These are phyloP conservation scores for Drosophila tani DNA, from an alignment of 1,140 invertebrate species.

Conservation along the genomic window DNA sequence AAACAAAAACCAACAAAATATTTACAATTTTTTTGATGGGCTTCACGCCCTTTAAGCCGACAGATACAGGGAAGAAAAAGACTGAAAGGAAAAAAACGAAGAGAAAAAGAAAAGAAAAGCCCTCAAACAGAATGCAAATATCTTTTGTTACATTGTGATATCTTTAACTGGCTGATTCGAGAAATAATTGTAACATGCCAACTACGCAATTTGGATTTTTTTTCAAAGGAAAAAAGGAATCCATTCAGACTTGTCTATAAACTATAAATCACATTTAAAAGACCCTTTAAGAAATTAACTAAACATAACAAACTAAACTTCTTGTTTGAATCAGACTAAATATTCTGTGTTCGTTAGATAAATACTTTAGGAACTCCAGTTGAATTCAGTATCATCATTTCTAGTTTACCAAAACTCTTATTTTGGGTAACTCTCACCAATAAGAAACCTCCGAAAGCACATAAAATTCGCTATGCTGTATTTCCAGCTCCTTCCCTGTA, in stretches of 20 bases:
- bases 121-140: constrained; percentile 47
- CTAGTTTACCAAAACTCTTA: constrained; percentile 7
- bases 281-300: not conserved
- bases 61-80: constrained; percentile 60
- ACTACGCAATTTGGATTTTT: not conserved
- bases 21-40: constrained; percentile 72
- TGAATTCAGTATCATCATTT: constrained; percentile 1
- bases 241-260: too few relatives aligned
- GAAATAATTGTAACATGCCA: constrained; percentile 2
- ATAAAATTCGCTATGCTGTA: constrained; percentile 59
- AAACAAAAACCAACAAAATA: constrained; percentile 68
- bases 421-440: constrained; percentile 6
- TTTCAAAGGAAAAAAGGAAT: not conserved
- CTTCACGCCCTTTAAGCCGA: constrained; percentile 80
- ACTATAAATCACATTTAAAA: not conserved
- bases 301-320: not conserved
- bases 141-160: constrained; percentile 46
- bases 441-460: constrained; percentile 39
- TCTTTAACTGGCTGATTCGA: not conserved
- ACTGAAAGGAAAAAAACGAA: constrained; percentile 17
- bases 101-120: constrained; percentile 57
- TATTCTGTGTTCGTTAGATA: too few relatives aligned
- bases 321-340: not conserved
- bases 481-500: constrained; percentile 2
- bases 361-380: too few relatives aligned